phyloP scores from a whole-genome alignment of 2,888 invertebrate species.

The Drosophila differens region DNA sequence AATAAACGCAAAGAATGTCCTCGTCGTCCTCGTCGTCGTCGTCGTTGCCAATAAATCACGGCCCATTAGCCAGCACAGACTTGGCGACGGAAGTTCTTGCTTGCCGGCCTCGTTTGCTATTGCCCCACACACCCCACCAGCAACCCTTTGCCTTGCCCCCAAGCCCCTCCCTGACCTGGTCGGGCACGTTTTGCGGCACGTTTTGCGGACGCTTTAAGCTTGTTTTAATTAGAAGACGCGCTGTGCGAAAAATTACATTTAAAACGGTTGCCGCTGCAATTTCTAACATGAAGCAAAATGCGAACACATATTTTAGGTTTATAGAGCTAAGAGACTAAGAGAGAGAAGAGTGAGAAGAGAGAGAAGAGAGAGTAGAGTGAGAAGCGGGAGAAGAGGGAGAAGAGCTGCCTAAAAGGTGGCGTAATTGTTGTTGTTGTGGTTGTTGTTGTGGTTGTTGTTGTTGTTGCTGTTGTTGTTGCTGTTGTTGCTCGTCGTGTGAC shows the following conservation, averaged over 20 bases:
- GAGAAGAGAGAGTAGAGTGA: too few relatives aligned
- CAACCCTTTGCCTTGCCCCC: neutral
- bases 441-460: neutral
- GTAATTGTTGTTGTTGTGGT: constrained; percentile 16
- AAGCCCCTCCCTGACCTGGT: constrained; percentile 56
- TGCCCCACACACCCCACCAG: neutral
- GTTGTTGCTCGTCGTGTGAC: constrained; percentile 38
- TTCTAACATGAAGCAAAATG: constrained; percentile 42
- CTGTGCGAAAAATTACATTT: constrained; percentile 78
- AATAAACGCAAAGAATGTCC: constrained; percentile 59
- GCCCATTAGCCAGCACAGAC: constrained; percentile 64
- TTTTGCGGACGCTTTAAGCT: constrained; percentile 76
- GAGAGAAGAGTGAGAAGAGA: neutral
- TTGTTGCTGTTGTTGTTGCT: constrained; percentile 20
- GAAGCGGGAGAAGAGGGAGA: too few relatives aligned
- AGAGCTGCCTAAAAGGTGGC: constrained; percentile 12
- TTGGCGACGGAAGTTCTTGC: constrained; percentile 54
- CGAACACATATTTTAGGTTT: constrained; percentile 80
- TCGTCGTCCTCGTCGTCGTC: constrained; percentile 21
- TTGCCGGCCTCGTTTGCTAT: constrained; percentile 10
- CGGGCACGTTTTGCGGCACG: constrained; percentile 48
- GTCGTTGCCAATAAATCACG: constrained; percentile 78
- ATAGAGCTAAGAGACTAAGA: constrained; percentile 26
- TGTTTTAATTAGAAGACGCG: constrained; percentile 82
- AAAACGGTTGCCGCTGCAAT: constrained; percentile 60